Evolutionary conservation across 2,113 vertebrate species (phyloP), one percentile per base, ranked within the genome.

Genomic region (Polyodon spathula): DNA sequence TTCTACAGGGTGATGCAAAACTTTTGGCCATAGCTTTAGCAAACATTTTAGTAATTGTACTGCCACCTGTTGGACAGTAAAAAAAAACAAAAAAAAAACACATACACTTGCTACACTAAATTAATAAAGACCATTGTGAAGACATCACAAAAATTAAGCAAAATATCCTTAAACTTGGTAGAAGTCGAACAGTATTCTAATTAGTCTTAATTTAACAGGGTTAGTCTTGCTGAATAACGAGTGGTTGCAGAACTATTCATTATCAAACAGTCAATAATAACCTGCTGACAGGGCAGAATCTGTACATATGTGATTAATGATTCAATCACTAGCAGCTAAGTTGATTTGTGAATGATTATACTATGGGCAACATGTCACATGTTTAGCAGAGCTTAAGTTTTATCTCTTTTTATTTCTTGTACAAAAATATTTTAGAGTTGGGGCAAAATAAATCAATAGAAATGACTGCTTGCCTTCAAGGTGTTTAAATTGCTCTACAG

Each of bases 11-110:
- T 50, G 46, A 50, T 50, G 46, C 7, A 10, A 50, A 50, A 14
- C 46, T 50, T 11, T 14, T 50, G 5, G 42, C 65, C 68, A 37
- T 72, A 65, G 37, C 72, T 5, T 11, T 12, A 50, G 46, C 5
- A 12, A 5, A 50, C n/a, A 11, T 50, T 50, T 50, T 4, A 50
- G 11, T 50, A 12, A 12, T 7, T 50, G n/a, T 62, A 54, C 41
- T 60, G 68, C 76, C 80, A 70, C 61, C 80, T 81, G 62, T 69
- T 76, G 82, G 70, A 11, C n/a, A n/a, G n/a, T n/a, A n/a, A n/a
- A n/a, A n/a, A n/a, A n/a, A n/a, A n/a, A n/a, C n/a, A n/a, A n/a
- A n/a, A n/a, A n/a, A n/a, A n/a, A n/a, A n/a, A n/a, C n/a, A n/a
- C n/a, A n/a, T n/a, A n/a, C 46, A 50, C 6, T 14, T 14, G 11